Evolutionary conservation across 1,140 invertebrate genomes (phyloP), one percentile per base, ranked within the genome.

Genomic region (Magallana ariakensis): DNA sequence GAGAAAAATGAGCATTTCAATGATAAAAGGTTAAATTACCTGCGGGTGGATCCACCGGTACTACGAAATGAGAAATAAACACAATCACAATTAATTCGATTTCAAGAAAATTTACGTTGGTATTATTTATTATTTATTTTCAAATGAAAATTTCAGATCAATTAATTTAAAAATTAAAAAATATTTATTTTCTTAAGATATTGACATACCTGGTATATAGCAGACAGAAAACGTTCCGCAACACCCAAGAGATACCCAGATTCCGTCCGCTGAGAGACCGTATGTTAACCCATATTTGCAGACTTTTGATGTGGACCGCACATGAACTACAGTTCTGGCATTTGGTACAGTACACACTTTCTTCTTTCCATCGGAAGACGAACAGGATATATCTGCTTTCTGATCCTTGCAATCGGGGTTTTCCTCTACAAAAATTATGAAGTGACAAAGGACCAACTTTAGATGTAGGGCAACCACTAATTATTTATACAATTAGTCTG

Each of bases 211-310:
- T 75, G 66, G 66, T 13, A 75, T 26, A 13, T 75, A 75, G 15
- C 66, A 75, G 8, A 75, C 66, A 33, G 66, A 75, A 13, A 75
- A 75, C 10, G 66, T 75, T 10, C 66, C 66, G 22, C 13, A 15
- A 33, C 66, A 75, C 13, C 7, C 22, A 26, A 75, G 66, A 9
- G 66, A 75, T 26, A 75, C 66, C 66, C 66, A 75, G 15, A 75
- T 26, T 19, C 66, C 66, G 15, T 75, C 66, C 9, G 19, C 66
- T 0, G 66, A 75, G 0, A 75, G 19, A 13, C 66, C 66, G 13
- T 75, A 75, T 11, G 66, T 75, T 10, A 13, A 13, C 33, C 66
- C 66, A 26, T 75, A 75, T 26, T 75, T 75, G 22, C 66, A 75
- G 66, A 10, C 9, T 10, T 19, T 26, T 2, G 66, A 9, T 8